phyloP scores from a whole-genome alignment of 2,113 vertebrate genomes.

The Phyllostomus discolor region DNA sequence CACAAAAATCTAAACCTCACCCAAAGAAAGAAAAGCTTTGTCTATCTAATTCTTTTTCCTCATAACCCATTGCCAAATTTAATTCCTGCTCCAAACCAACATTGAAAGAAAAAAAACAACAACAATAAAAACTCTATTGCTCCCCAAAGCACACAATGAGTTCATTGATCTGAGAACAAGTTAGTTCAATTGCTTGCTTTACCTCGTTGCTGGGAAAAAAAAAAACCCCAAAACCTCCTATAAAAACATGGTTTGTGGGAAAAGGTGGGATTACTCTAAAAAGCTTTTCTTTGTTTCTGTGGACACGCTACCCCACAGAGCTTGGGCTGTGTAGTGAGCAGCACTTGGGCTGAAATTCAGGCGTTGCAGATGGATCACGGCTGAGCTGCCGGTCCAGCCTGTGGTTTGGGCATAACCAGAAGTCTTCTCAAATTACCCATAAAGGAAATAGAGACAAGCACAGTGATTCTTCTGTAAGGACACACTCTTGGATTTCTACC shows the following conservation, averaged over 20 bases:
- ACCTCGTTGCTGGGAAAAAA: conserved; percentile 41
- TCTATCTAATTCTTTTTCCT: conserved; percentile 20
- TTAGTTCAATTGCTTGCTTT: conserved; percentile 47
- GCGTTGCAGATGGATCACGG: background rate
- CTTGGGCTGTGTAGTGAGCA: background rate
- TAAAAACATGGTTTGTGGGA: conserved; percentile 55
- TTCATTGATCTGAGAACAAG: conserved; percentile 61
- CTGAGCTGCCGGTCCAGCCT: background rate
- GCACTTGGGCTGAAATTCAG: background rate
- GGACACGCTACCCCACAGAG: background rate
- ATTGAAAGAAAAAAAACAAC: background rate
- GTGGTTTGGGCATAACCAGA: background rate
- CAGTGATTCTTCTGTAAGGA: background rate
- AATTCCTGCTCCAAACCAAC: conserved; percentile 6
- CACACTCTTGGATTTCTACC: background rate
- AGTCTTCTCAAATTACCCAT: background rate
- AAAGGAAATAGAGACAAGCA: background rate
- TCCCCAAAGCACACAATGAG: conserved; percentile 39
- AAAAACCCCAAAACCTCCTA: conserved; percentile 36
- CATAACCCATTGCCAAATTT: background rate
- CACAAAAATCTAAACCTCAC: background rate
- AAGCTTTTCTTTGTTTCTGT: conserved; percentile 58
- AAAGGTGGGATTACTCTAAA: conserved; percentile 45
- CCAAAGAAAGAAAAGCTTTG: conserved; percentile 47
- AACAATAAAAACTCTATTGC: conserved; percentile 34